Evolutionary conservation across 1,140 invertebrate genomes (phyloP).

Genomic region (Parapsyche elsis): DNA sequence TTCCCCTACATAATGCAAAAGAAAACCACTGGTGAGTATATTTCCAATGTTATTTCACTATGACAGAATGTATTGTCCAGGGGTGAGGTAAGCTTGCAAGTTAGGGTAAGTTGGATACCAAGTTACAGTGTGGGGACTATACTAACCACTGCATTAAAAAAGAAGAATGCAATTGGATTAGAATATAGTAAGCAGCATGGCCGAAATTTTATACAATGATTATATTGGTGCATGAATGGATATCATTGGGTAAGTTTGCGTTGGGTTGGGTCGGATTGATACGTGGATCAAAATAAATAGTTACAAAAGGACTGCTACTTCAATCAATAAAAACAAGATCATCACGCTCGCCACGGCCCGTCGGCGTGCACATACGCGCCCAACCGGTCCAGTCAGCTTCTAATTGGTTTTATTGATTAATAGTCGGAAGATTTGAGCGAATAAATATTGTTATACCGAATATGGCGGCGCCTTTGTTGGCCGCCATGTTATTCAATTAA

Average conservation of each 20-base stretch:
- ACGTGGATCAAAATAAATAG: not conserved
- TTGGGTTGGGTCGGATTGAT: not conserved
- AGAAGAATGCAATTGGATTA: no score
- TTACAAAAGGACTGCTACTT: not conserved
- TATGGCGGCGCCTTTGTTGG: constrained; percentile 39
- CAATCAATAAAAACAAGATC: constrained; percentile 15
- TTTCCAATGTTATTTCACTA: no score
- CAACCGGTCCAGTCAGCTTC: constrained; percentile 25
- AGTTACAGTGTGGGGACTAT: no score
- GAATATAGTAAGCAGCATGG: no score
- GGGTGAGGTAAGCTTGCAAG: no score
- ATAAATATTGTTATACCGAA: constrained; percentile 38
- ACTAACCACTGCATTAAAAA: no score
- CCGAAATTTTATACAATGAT: not conserved
- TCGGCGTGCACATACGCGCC: not conserved
- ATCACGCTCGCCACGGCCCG: not conserved
- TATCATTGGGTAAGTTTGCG: not conserved
- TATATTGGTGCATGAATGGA: not conserved
- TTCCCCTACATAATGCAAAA: no score
- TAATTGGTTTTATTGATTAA: constrained; percentile 42
- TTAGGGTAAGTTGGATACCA: no score
- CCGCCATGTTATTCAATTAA: constrained; percentile 37
- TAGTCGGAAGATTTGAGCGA: constrained; percentile 26
- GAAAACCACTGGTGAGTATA: no score
- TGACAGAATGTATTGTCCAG: no score